Evolutionary conservation across 2,888 invertebrate species (phyloP).

Genomic region (Orthonychiurus folsomi): DNA sequence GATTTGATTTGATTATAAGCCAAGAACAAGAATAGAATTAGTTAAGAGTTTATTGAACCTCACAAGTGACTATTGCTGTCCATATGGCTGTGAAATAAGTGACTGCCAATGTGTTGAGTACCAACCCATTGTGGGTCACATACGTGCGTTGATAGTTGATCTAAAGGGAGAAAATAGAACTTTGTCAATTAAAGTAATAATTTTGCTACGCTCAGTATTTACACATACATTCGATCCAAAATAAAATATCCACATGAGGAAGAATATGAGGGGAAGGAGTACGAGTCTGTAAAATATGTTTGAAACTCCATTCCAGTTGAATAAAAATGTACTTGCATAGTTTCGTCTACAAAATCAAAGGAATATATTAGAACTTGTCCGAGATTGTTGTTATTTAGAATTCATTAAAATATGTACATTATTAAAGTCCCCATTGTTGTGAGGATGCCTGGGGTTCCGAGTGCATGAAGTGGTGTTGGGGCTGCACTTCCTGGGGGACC

Average conservation of each 20-base stretch:
- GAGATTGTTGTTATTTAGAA: no score
- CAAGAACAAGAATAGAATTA: neutral
- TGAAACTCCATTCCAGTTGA: conserved; percentile 64
- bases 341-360: conserved; percentile 55
- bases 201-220: neutral
- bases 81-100: conserved; percentile 61
- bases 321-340: conserved; percentile 66
- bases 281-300: conserved; percentile 67
- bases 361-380: conserved; percentile 4
- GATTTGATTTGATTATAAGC: neutral
- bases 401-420: no score
- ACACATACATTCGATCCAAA: conserved; percentile 46
- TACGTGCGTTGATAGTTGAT: conserved; percentile 58
- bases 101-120: conserved; percentile 60
- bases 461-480: conserved; percentile 56
- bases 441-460: conserved; percentile 61
- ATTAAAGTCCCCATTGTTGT: conserved; percentile 58
- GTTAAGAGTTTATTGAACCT: conserved; percentile 44
- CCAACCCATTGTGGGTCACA: conserved; percentile 59
- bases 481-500: conserved; percentile 41
- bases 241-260: conserved; percentile 71
- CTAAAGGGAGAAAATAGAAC: conserved; percentile 43
- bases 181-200: neutral
- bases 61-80: conserved; percentile 61
- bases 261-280: conserved; percentile 58